Evolutionary conservation across 1,140 invertebrate genomes (phyloP).

Genomic region (Phymastichus coffea): DNA sequence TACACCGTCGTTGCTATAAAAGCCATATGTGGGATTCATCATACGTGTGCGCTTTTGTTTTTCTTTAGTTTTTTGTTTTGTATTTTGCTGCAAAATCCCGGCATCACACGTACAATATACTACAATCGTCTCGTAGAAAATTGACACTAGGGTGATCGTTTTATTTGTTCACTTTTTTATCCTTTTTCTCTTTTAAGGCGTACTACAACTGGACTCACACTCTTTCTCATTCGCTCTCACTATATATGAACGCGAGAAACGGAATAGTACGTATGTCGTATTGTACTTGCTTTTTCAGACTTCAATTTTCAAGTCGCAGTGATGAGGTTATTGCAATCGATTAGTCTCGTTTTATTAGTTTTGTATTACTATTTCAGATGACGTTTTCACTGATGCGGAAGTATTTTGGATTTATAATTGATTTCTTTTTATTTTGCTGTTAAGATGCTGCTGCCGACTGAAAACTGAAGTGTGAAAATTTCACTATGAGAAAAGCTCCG

Average conservation of each 20-base stretch:
- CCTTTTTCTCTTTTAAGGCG: constrained; percentile 46
- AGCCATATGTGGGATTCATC: constrained; percentile 5
- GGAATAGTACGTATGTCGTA: no score
- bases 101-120: constrained; percentile 30
- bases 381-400: no score
- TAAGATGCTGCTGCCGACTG: no score
- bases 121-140: constrained; percentile 48
- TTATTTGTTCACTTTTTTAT: constrained; percentile 17
- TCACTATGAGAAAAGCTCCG: background rate
- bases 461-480: background rate
- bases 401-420: background rate
- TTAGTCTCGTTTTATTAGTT: no score
- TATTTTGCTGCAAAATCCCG: no score
- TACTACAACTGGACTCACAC: constrained; percentile 44
- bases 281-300: no score
- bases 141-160: constrained; percentile 52
- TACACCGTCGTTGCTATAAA: constrained; percentile 16
- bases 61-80: constrained; percentile 28
- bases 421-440: no score
- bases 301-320: no score
- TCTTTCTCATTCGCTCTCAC: no score
- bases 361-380: no score
- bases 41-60: background rate
- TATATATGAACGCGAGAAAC: constrained; percentile 1
- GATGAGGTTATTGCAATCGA: no score